Evolutionary conservation across 2,888 invertebrate species (phyloP).

Genomic region (Papilio demoleus): DNA sequence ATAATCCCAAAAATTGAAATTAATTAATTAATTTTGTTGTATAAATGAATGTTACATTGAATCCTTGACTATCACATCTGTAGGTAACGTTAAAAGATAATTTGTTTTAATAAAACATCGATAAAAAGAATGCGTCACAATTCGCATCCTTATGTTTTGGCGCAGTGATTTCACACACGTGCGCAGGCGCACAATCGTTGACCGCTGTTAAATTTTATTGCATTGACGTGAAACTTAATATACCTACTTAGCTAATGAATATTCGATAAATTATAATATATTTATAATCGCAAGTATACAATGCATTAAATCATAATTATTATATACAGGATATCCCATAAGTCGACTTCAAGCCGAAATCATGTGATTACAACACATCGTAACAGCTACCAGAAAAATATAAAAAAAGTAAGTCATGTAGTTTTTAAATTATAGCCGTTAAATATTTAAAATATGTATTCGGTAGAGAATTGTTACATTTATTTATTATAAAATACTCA

Average conservation of each 20-base stretch:
- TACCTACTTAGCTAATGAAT: not conserved
- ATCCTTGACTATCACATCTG: not conserved
- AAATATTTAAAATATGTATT: no score
- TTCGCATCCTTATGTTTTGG: conserved; percentile 11
- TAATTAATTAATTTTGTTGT: no score
- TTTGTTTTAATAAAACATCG: not conserved
- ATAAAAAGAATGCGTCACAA: not conserved
- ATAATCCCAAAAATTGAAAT: not conserved
- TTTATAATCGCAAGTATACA: not conserved
- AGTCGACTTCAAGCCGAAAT: no score
- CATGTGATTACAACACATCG: no score
- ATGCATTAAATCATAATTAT: not conserved
- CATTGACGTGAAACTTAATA: conserved; percentile 30
- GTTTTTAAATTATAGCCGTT: no score
- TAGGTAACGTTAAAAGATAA: not conserved
- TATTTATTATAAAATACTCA: not conserved
- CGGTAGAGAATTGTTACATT: no score
- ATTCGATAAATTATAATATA: not conserved
- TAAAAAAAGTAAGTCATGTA: no score
- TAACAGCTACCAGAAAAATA: no score
- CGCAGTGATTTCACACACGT: conserved; percentile 7
- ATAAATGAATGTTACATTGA: not conserved
- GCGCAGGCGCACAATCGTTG: conserved; percentile 4
- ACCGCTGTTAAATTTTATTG: conserved; percentile 31
- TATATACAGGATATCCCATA: no score